Evolutionary conservation across 2,888 invertebrate species (phyloP), one percentile per base, ranked within the genome.

Genomic region (Cybosia mesomella): DNA sequence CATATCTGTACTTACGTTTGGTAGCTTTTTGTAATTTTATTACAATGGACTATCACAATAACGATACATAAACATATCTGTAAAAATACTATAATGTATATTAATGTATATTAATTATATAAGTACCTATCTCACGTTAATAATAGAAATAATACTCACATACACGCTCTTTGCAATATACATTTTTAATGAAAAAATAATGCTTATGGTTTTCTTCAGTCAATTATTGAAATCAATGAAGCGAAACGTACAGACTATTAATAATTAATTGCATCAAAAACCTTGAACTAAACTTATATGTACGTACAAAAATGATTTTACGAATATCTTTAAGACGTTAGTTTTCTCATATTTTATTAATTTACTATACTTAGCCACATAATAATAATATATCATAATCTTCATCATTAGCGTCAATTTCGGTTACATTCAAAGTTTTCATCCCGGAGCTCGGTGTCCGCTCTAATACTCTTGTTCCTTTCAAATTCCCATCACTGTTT

Each of bases 11-110:
- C 63, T 54, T 54, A 63, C 63, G 21, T 63, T 32, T 22, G 15
- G 10, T 22, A 15, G 1, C 15, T 53, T 22, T 28, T 28, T 0
- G 54, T 58, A 4, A 28, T 68, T 55, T 59, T 55, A 43, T 66
- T 64, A 57, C 71, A 67, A 58, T 58, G 49, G 0, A 58, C 63
- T 64, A 61, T 34, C n/a, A 49, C 58, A 28, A 72, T 58, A 15
- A 74, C 21, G 32, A 68, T 18, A 9, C 62, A 66, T 32, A 68
- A 15, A 9, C 62, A 66, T 32, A 74, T 58, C 79, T 79, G 76
- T 1, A 70, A 76, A 60, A 60, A 54, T 39, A 60, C 49, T 59
- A n/a, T 49, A 36, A 24, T 0, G 5, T 28, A 28, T 28, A 28
- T 28, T 28, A 53, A 22, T 21, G 10, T 54, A n/a, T n/a, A n/a